These are phyloP conservation scores for Tenthredo notha DNA, from an alignment of 2,888 invertebrate species.

Conservation along the genomic window DNA sequence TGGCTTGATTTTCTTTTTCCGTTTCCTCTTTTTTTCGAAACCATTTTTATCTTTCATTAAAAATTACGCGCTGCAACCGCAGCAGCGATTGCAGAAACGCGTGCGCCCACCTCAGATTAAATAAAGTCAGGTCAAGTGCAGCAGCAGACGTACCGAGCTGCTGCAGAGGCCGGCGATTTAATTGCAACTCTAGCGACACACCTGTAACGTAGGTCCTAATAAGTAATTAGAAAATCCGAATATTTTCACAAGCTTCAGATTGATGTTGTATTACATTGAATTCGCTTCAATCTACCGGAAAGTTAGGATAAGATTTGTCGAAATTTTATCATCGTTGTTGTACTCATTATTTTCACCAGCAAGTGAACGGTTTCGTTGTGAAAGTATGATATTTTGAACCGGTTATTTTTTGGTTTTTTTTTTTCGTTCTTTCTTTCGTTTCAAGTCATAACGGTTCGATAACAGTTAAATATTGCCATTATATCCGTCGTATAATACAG, in stretches of 20 bases:
- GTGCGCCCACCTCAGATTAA: background rate
- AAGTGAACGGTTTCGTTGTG: background rate
- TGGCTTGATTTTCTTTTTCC: background rate
- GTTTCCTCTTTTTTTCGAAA: background rate
- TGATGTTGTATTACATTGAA: background rate
- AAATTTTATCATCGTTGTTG: background rate
- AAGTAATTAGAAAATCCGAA: background rate
- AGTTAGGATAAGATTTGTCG: background rate
- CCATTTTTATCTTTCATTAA: background rate
- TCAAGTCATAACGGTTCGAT: background rate
- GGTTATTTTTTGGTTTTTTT: background rate
- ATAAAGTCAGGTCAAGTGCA: background rate
- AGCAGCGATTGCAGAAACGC: background rate
- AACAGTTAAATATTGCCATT: background rate
- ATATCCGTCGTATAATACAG: background rate
- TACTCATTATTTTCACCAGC: background rate
- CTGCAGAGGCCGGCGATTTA: background rate
- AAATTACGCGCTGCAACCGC: background rate
- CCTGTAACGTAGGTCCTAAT: background rate
- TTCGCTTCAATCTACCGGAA: background rate
- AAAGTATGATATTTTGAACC: constrained; percentile 16
- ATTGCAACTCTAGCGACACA: background rate
- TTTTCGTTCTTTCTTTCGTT: background rate
- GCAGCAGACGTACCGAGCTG: background rate
- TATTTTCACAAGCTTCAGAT: background rate